Base-by-base conservation (phyloP, 2,113 vertebrate species). In the Arizona elegans region DNA sequence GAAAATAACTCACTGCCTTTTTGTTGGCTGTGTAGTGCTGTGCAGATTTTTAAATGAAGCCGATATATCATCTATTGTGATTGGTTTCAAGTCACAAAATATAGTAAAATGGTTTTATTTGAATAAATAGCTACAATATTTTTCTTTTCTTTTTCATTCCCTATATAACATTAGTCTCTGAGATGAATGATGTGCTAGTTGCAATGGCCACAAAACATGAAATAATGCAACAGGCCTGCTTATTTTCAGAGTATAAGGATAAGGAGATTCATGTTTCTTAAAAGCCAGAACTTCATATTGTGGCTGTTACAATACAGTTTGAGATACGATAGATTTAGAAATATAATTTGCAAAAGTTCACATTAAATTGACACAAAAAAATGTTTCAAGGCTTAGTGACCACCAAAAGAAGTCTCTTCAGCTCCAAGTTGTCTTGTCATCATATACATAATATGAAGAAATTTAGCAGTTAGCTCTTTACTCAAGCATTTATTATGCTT, bases 31-130 rank as follows among this genome's bases (percentile, higher is more conserved):
- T 33, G 87, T 93, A 93, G 93, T 95, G 94, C 92, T 50, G 53
- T 29, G 75, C 75, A 94, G 93, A 93, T 59, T 95, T 94, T 94
- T 92, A 96, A 97, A 96, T 94, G 96, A 96, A 96, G 96, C 95
- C 93, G 53, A 91, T 96, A 88, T 92, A 96, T 96, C 96, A 96
- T 94, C 88, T 53, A 92, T 81, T 93, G 43, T 90, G 85, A 90
- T 92, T 86, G 91, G 91, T 92, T 90, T 92, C 55, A 94, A 96
- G 95, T 88, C 89, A 38, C 92, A 95, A 95, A 56, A 33, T 87
- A 95, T 92, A 92, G 92, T 95, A 92, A 92, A 91, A n/a, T 88
- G 65, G 52, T 17, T 95, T 97, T 96, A 96, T 94, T 96, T 96
- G 95, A 96, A 96, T 92, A 95, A 90, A 89, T 55, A 95, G 92